Percentiles rank a stretch among this genome's conserved stretches.
Evolutionary conservation across 1,140 invertebrate species (phyloP).

Genomic region (Steinernema feltiae): DNA sequence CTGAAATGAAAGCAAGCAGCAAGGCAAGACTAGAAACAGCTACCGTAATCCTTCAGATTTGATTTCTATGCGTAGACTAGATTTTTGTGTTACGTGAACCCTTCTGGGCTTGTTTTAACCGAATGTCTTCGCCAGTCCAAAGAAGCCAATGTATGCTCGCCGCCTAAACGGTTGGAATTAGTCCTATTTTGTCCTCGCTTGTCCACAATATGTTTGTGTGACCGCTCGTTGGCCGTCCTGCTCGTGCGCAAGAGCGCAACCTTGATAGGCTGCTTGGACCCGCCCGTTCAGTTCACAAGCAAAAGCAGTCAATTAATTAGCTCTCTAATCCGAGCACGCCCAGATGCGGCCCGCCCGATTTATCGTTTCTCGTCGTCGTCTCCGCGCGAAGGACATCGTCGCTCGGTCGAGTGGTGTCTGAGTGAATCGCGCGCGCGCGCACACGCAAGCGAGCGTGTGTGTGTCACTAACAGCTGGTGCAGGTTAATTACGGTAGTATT

Average conservation of each 20-base stretch:
- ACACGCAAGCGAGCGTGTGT: too few species aligned
- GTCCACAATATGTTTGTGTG: background rate
- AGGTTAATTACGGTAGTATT: constrained; percentile 15
- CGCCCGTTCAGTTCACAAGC: constrained; percentile 1
- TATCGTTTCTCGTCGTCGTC: background rate
- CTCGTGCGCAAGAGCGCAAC: too few species aligned
- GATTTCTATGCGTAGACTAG: too few species aligned
- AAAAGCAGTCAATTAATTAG: constrained; percentile 12
- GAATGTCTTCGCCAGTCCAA: too few species aligned
- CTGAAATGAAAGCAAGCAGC: too few species aligned
- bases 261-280: background rate
- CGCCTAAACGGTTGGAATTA: too few species aligned
- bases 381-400: constrained; percentile 1
- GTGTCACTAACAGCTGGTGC: constrained; percentile 3
- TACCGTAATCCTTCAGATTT: too few species aligned
- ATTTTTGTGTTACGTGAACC: too few species aligned
- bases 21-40: too few species aligned
- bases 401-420: background rate
- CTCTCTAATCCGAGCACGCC: constrained; percentile 2
- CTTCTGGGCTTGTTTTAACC: too few species aligned
- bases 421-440: background rate
- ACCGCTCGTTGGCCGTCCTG: background rate
- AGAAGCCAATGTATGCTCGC: too few species aligned
- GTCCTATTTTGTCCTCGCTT: too few species aligned
- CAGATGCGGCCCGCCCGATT: constrained; percentile 4